These are phyloP conservation scores for Carabus problematicus DNA, from an alignment of 2,888 invertebrate genomes.

Conservation along the genomic window DNA sequence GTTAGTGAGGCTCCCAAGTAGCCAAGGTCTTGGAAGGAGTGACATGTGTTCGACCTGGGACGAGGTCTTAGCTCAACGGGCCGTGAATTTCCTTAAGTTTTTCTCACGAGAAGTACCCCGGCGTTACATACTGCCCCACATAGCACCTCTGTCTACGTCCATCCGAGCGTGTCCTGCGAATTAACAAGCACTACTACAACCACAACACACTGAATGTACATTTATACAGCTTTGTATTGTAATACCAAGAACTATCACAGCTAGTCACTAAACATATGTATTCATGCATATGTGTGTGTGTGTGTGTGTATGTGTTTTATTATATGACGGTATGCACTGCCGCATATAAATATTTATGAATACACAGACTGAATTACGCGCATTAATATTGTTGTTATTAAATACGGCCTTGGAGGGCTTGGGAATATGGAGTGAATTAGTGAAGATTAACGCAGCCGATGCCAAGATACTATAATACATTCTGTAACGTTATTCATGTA, in stretches of 20 bases:
- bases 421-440: constrained; percentile 2
- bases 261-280: neutral
- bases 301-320: too few relatives aligned
- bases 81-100: constrained; percentile 53
- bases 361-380: too few relatives aligned
- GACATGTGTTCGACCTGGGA: constrained; percentile 38
- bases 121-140: constrained; percentile 45
- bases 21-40: constrained; percentile 36
- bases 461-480: too few relatives aligned
- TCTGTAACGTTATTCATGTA: too few relatives aligned
- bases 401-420: constrained; percentile 14
- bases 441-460: neutral
- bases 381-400: constrained; percentile 7
- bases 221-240: constrained; percentile 1
- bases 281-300: too few relatives aligned
- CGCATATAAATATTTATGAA: too few relatives aligned
- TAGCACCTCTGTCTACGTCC: constrained; percentile 18
- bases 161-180: constrained; percentile 19
- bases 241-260: neutral
- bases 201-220: neutral
- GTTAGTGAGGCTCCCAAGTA: constrained; percentile 5
- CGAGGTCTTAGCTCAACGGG: constrained; percentile 53
- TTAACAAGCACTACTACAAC: constrained; percentile 17
- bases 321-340: too few relatives aligned
- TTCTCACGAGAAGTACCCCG: constrained; percentile 52